Conservation (phyloP, 2,797 vertebrate genomes). For the Rallus crepitans region DNA sequence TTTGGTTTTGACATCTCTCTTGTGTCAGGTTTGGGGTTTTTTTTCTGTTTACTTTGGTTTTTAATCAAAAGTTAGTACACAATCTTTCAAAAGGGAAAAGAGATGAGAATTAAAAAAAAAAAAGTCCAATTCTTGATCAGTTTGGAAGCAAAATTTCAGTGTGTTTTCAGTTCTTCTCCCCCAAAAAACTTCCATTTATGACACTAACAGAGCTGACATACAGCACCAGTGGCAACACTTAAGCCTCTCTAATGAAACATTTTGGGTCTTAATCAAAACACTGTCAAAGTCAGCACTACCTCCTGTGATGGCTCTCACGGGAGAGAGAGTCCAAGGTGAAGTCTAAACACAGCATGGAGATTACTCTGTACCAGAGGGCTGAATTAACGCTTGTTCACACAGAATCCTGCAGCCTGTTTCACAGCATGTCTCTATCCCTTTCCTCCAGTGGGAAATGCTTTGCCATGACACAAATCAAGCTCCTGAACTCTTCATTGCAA, state of each 20-base stretch:
- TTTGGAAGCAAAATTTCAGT: background rate
- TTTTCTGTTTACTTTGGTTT: background rate
- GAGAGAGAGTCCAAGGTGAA: background rate
- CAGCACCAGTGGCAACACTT: background rate
- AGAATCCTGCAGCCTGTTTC: background rate
- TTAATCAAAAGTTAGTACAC: background rate
- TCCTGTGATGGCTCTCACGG: background rate
- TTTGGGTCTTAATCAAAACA: conserved; percentile 10
- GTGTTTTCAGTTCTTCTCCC: background rate
- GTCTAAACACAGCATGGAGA: background rate
- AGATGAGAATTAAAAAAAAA: background rate
- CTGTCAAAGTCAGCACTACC: background rate
- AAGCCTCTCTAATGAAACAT: background rate
- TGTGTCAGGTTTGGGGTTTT: background rate
- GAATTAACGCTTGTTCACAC: conserved; percentile 14
- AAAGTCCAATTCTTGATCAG: background rate
- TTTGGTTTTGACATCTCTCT: background rate
- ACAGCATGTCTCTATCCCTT: background rate
- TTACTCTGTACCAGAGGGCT: background rate
- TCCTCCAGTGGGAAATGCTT: background rate
- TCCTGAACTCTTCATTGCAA: conserved; percentile 12
- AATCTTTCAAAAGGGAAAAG: background rate
- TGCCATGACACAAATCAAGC: conserved; percentile 1
- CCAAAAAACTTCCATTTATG: background rate
- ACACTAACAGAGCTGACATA: background rate